Base-by-base conservation (phyloP, 2,888 invertebrate species). In the Andrena trimmerana region DNA sequence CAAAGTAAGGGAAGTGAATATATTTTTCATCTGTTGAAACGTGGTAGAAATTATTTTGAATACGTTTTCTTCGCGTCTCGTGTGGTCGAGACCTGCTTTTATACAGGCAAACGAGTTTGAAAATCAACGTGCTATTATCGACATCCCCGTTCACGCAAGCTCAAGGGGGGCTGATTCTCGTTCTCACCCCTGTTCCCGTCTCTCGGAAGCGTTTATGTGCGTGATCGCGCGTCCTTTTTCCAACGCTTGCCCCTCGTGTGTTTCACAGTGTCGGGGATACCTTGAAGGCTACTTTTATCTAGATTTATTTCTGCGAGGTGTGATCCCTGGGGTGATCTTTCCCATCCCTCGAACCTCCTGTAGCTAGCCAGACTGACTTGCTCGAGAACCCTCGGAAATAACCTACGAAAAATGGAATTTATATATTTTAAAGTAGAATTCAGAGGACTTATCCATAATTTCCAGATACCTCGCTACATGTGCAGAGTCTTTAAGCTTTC, bases 111-210 rank as follows among this genome's bases (percentile, higher is more conserved):
- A 86, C 84, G 75, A 79, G 75, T 84, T 16, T 76, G 86, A 87
- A 86, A 86, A 86, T 75, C 76, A 69, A 68, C 68, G 78, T 66
- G 80, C 87, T 86, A 84, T 84, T 86, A 88, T 86, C 87, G 86
- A 85, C 74, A 74, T 75, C 76, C 74, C 42, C 52, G 67, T 75
- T 52, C 69, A 76, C 74, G 76, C 71, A 52, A 79, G 57, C 68
- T 50, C 60, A 27, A 54, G 13, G 20, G 7, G 7, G 31, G 24
- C 27, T 70, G 62, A 59, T 75, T 69, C 54, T 59, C 36, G 36
- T 73, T 52, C 50, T 48, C 76, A n/a, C 59, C 66, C 74, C 63
- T 67, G 70, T 70, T 69, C 68, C 36, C 48, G 33, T 52, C 79
- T 81, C 74, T 54, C 63, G 70, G 79, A 75, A 75, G 54, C 76